These are phyloP conservation scores for Pediacus dermestoides DNA, from an alignment of 2,888 invertebrate genomes.

Conservation along the genomic window DNA sequence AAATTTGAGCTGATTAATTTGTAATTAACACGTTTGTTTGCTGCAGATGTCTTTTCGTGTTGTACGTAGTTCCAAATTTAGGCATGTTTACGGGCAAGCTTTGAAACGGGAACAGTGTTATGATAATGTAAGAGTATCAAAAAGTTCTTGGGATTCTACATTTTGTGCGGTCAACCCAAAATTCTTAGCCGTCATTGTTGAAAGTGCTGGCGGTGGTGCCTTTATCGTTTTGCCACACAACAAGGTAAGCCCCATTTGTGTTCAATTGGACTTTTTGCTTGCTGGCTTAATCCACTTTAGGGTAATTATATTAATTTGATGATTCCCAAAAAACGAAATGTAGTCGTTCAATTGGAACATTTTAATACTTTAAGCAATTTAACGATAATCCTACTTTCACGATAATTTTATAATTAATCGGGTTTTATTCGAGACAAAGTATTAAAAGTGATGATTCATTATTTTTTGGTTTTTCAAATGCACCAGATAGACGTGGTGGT, in stretches of 20 bases:
- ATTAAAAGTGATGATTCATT: no score
- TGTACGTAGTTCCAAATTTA: constrained; percentile 96
- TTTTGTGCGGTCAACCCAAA: constrained; percentile 99
- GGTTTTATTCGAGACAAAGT: no score
- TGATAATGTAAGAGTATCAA: constrained; percentile 94
- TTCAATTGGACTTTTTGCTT: no score
- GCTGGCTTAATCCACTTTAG: no score
- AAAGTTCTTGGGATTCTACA: constrained; percentile 97
- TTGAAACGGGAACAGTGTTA: constrained; percentile 95
- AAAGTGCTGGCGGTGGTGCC: constrained; percentile 94
- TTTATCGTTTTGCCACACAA: constrained; percentile 92
- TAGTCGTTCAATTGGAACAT: no score
- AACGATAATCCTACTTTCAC: no score
- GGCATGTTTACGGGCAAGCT: constrained; percentile 89
- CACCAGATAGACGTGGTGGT: constrained; percentile 5
- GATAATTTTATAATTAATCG: no score
- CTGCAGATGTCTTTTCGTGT: constrained; percentile 90
- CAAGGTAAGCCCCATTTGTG: constrained; percentile 59
- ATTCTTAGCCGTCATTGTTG: constrained; percentile 94
- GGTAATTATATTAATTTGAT: no score
- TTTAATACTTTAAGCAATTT: no score
- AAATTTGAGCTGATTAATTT: constrained; percentile 7
- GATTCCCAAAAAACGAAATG: no score
- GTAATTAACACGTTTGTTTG: constrained; percentile 12
- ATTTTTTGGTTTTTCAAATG: constrained; percentile 7